A percentile compares a stretch with the other conserved stretches of the same genome.
These are phyloP conservation scores for Sebastes nivosus DNA, from an alignment of 2,797 vertebrate species.

Conservation along the genomic window DNA sequence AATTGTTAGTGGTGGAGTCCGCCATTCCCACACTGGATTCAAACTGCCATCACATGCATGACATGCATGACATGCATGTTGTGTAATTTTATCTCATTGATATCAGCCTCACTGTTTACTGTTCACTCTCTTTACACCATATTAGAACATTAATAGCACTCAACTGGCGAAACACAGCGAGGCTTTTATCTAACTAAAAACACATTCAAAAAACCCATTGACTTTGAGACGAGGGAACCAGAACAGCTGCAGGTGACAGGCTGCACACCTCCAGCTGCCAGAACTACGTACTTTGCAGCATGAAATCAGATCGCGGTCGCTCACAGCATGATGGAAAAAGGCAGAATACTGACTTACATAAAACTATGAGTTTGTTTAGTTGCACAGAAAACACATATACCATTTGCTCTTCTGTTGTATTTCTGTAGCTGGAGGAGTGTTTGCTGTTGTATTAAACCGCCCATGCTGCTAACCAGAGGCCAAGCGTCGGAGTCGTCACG, in stretches of 20 bases:
- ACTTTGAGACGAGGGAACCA: too few relatives aligned
- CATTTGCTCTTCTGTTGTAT: not conserved
- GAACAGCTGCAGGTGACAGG: not conserved
- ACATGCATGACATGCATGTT: not conserved
- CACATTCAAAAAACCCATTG: too few relatives aligned
- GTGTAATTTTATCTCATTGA: not conserved
- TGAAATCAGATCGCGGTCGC: not conserved
- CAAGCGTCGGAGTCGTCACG: fast-evolving
- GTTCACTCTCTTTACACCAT: not conserved
- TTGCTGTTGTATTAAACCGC: not conserved
- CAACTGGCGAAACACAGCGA: not conserved
- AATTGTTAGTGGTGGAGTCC: not conserved
- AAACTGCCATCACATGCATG: not conserved
- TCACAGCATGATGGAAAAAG: not conserved
- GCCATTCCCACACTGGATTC: not conserved
- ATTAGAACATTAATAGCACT: not conserved
- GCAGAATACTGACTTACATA: not conserved
- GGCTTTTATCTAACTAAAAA: not conserved
- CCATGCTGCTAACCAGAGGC: not conserved
- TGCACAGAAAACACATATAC: not conserved
- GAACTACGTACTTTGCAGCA: not conserved
- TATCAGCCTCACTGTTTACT: not conserved
- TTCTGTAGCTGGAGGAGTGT: not conserved
- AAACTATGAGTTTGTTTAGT: not conserved
- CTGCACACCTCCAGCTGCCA: too few relatives aligned